Evolutionary conservation across 1,140 invertebrate genomes (phyloP).

Genomic region (Zaprionus inermis): DNA sequence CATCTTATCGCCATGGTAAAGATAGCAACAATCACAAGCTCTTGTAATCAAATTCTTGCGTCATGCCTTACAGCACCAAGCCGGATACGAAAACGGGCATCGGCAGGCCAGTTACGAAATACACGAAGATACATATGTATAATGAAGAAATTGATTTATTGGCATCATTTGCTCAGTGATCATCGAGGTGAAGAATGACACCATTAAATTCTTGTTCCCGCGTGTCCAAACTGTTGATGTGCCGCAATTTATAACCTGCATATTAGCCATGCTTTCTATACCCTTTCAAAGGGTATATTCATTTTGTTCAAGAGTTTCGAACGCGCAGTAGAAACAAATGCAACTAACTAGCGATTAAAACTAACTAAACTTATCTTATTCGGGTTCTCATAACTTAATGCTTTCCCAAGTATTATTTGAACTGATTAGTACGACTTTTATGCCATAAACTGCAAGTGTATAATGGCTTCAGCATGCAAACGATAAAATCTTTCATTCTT

Average conservation of each 20-base stretch:
- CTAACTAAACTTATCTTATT: no score
- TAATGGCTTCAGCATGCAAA: neutral
- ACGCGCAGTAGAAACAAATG: no score
- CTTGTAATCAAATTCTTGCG: conserved; percentile 15
- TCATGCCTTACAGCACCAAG: conserved; percentile 8
- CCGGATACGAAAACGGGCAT: conserved; percentile 12
- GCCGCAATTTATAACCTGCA: conserved; percentile 23
- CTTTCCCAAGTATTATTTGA: conserved; percentile 8
- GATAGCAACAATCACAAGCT: neutral
- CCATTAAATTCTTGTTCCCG: conserved; percentile 17
- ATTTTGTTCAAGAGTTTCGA: neutral
- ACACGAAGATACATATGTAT: neutral
- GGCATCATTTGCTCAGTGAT: conserved; percentile 49
- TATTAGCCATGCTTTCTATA: neutral
- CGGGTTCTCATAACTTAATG: no score
- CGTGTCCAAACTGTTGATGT: conserved; percentile 33
- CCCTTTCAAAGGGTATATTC: neutral
- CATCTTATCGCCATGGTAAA: conserved; percentile 3
- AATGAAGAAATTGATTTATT: conserved; percentile 50
- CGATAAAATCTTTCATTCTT: conserved; percentile 8
- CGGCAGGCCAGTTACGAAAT: conserved; percentile 25
- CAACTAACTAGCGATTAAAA: no score
- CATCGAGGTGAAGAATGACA: conserved; percentile 19
- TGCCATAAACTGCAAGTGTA: neutral
- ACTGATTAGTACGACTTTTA: neutral